A percentile compares a stretch with the other conserved stretches of the same genome.
Conservation (phyloP, 2,113 vertebrate species). For the Notarius quadriscutis region DNA sequence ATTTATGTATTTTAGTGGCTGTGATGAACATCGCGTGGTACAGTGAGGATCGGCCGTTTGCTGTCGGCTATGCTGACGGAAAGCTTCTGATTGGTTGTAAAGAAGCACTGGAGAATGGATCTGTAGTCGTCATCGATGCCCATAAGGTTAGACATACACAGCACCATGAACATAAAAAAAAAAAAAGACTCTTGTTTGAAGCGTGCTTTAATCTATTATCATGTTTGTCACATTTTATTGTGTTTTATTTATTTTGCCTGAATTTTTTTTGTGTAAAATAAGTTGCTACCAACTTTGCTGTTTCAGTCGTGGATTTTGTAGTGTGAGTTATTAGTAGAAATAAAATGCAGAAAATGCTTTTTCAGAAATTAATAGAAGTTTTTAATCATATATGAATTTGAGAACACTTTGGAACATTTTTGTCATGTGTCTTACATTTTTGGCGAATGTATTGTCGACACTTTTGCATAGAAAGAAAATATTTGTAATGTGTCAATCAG, state of each 20-base stretch:
- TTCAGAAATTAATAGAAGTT: no score
- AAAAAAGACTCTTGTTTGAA: not conserved
- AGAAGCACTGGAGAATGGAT: slow-evolving; percentile 87
- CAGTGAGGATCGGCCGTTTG: slow-evolving; percentile 92
- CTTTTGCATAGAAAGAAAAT: not conserved
- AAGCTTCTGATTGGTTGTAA: slow-evolving; percentile 88
- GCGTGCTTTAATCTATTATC: not conserved
- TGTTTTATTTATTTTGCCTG: not conserved
- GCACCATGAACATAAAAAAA: no score
- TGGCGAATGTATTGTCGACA: not conserved
- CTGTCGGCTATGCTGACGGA: slow-evolving; percentile 92
- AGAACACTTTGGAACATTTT: no score
- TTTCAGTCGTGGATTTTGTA: not conserved
- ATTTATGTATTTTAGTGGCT: slow-evolving; percentile 74
- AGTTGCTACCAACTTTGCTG: not conserved
- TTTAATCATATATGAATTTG: no score
- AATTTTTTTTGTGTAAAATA: no score
- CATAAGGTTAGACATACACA: slow-evolving; percentile 81
- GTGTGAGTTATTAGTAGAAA: not conserved
- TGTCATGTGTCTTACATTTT: not conserved
- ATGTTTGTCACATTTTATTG: not conserved
- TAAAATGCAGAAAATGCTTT: no score
- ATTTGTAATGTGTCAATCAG: no score
- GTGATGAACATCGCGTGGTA: slow-evolving; percentile 94
- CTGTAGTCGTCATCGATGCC: slow-evolving; percentile 87